Evolutionary conservation across 1,140 invertebrate species (phyloP).

Genomic region (Tribolium madens): DNA sequence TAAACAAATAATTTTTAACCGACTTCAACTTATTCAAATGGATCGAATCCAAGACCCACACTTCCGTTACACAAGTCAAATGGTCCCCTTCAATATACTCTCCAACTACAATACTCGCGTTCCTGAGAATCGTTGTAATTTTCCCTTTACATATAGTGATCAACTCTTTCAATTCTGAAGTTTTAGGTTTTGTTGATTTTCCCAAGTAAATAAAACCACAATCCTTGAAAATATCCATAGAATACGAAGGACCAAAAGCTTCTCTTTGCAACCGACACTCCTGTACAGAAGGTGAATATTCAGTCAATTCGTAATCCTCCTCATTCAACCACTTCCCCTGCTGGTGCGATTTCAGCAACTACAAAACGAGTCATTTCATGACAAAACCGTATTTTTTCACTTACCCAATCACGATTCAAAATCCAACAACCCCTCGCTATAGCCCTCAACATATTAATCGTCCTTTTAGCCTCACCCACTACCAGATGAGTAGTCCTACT

Average conservation of each 20-base stretch:
- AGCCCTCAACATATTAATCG: conserved; percentile 70
- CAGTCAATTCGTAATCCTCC: conserved; percentile 67
- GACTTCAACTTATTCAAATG: conserved; percentile 54
- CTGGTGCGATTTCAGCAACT: conserved; percentile 62
- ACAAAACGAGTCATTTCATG: neutral
- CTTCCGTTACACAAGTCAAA: conserved; percentile 64
- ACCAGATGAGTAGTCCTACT: conserved; percentile 70
- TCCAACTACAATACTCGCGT: conserved; percentile 68
- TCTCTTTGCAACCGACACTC: conserved; percentile 67
- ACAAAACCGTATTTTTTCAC: conserved; percentile 41
- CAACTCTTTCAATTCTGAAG: conserved; percentile 67
- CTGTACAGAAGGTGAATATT: conserved; percentile 68
- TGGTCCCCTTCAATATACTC: conserved; percentile 59
- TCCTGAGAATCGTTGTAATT: conserved; percentile 61
- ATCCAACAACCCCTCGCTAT: conserved; percentile 71
- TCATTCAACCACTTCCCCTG: conserved; percentile 68
- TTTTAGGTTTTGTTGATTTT: conserved; percentile 60
- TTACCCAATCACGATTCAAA: conserved; percentile 69
- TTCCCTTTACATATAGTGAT: conserved; percentile 67
- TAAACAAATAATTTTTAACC: conserved; percentile 52
- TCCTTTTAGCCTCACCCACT: conserved; percentile 67
- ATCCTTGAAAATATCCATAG: conserved; percentile 66
- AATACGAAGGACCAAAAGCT: conserved; percentile 67
- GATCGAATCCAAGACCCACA: conserved; percentile 68
- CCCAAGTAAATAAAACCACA: conserved; percentile 68